A percentile compares a stretch with the other conserved stretches of the same genome.
Evolutionary conservation across 2,113 vertebrate species (phyloP).

Genomic region (Hippocampus barbouri): DNA sequence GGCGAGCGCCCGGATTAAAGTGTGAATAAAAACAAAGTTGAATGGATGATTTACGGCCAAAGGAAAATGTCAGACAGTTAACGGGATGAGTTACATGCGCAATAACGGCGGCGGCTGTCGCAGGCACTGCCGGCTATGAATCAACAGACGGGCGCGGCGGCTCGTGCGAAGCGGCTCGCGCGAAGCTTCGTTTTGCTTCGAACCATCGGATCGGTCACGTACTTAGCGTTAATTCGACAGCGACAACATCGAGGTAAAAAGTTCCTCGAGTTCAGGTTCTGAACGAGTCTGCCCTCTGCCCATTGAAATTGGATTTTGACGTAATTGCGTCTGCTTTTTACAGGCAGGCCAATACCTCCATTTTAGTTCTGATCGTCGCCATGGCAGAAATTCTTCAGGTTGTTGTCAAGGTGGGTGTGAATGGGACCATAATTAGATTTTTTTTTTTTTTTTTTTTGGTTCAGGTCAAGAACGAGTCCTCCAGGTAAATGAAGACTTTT

Average conservation of each 20-base stretch:
- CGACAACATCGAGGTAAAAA: too few relatives aligned
- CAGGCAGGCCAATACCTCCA: too few relatives aligned
- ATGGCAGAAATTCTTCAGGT: slow-evolving; percentile 16
- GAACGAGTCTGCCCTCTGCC: too few relatives aligned
- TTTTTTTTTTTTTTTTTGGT: slow-evolving; percentile 17
- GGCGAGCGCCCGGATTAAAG: neutral
- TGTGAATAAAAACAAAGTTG: neutral
- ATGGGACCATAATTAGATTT: slow-evolving; percentile 32
- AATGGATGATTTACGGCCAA: neutral
- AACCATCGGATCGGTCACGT: too few relatives aligned
- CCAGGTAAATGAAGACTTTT: slow-evolving; percentile 22
- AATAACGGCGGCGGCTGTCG: neutral
- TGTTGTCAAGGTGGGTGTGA: slow-evolving; percentile 22
- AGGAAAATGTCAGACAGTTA: neutral
- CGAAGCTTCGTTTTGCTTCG: too few relatives aligned
- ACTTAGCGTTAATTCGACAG: too few relatives aligned
- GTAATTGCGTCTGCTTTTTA: neutral
- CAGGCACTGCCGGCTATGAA: neutral
- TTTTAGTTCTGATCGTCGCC: too few relatives aligned
- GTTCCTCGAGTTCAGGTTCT: too few relatives aligned
- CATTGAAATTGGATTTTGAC: neutral
- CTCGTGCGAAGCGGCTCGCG: neutral
- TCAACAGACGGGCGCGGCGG: neutral
- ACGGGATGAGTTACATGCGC: neutral
- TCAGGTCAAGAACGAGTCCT: slow-evolving; percentile 48